A percentile compares a stretch with the other conserved stretches of the same genome.
Evolutionary conservation across 2,888 invertebrate species (phyloP).

Genomic region (Hemaris fuciformis): DNA sequence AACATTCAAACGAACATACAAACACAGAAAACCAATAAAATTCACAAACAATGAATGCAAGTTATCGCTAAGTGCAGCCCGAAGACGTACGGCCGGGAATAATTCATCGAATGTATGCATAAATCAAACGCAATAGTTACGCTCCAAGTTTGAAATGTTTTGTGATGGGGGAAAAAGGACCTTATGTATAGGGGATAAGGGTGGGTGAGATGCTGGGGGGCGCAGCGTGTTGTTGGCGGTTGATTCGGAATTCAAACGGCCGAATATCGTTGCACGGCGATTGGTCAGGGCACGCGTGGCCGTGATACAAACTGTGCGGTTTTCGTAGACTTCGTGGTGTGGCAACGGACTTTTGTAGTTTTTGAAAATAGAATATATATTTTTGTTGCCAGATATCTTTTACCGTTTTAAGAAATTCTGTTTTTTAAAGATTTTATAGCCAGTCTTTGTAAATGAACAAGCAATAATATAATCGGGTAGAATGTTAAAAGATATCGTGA

Average conservation of each 20-base stretch:
- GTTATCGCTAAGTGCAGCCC: constrained; percentile 59
- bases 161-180: constrained; percentile 18
- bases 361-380: no score
- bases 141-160: background rate
- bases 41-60: constrained; percentile 28
- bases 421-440: no score
- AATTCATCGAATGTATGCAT: constrained; percentile 78
- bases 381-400: no score
- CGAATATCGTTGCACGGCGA: constrained; percentile 68
- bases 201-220: background rate
- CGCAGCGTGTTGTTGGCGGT: constrained; percentile 6
- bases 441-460: no score
- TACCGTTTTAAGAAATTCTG: no score
- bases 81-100: constrained; percentile 64
- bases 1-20: constrained; percentile 19
- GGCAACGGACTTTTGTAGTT: background rate
- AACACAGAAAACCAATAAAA: constrained; percentile 22
- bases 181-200: constrained; percentile 21
- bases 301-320: constrained; percentile 77
- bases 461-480: no score
- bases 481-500: no score
- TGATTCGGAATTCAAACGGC: constrained; percentile 75
- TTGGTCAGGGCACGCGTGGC: constrained; percentile 75
- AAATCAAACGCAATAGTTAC: constrained; percentile 74
- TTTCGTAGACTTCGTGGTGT: background rate